A percentile compares a stretch with the other conserved stretches of the same genome.
These are phyloP conservation scores for Ptyas mucosa DNA, from an alignment of 2,113 vertebrate species.

Conservation along the genomic window DNA sequence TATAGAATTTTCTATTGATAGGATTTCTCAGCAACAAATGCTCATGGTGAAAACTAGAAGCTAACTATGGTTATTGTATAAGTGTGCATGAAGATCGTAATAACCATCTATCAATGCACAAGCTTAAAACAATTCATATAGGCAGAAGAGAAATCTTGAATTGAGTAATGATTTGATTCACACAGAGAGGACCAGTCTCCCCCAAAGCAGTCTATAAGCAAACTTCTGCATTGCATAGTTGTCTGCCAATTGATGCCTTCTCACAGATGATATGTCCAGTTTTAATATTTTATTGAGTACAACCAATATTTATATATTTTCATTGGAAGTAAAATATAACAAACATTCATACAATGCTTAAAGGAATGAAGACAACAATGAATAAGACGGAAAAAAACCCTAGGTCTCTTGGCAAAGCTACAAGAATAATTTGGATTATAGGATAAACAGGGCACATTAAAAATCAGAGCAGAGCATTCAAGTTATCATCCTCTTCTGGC, in stretches of 20 bases:
- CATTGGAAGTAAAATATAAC: neutral
- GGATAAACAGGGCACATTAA: neutral
- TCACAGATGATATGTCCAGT: neutral
- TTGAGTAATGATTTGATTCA: neutral
- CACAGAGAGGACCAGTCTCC: neutral
- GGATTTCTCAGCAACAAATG: neutral
- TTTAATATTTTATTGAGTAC: neutral
- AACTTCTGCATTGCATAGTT: neutral
- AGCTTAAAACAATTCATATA: neutral
- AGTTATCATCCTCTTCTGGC: neutral
- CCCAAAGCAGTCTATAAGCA: neutral
- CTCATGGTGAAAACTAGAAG: neutral
- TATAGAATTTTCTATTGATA: neutral
- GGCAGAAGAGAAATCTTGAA: neutral
- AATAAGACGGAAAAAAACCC: neutral
- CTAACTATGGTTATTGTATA: neutral
- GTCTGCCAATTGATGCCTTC: neutral
- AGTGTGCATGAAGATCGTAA: neutral
- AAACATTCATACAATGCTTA: neutral
- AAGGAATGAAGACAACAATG: neutral
- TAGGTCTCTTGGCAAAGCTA: neutral
- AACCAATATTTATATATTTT: neutral
- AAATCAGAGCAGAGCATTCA: constrained; percentile 1
- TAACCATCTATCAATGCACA: neutral
- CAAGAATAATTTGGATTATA: constrained; percentile 2